phyloP scores from a whole-genome alignment of 1,140 invertebrate genomes.

The Hyles euphorbiae region DNA sequence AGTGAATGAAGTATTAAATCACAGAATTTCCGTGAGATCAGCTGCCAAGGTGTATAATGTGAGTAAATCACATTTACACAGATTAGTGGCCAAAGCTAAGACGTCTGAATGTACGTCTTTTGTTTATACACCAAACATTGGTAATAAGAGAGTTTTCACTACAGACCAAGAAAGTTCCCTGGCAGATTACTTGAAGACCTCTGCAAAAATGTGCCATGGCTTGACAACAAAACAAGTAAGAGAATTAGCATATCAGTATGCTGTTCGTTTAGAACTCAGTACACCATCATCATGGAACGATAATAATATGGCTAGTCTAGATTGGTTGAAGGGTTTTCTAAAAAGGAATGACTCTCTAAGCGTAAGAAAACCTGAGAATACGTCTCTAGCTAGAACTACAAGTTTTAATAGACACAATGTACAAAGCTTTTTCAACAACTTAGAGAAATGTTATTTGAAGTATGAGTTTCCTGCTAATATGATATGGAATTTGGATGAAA shows the following conservation, averaged over 20 bases:
- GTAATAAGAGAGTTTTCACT: slow-evolving; percentile 18
- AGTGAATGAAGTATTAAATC: too few species aligned
- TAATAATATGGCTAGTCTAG: slow-evolving; percentile 19
- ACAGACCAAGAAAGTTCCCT: slow-evolving; percentile 19
- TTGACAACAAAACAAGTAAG: slow-evolving; percentile 21
- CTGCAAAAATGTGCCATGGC: slow-evolving; percentile 21
- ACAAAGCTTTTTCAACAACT: slow-evolving; percentile 16
- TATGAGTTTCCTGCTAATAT: slow-evolving; percentile 4
- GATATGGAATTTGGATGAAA: slow-evolving; percentile 8
- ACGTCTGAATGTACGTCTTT: slow-evolving; percentile 7
- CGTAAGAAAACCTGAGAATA: slow-evolving; percentile 26
- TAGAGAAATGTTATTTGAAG: slow-evolving; percentile 14
- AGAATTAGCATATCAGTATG: slow-evolving; percentile 24
- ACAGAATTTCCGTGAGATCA: slow-evolving; percentile 2
- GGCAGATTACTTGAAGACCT: slow-evolving; percentile 19
- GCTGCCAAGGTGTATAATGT: slow-evolving; percentile 1
- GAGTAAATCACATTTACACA: slow-evolving; percentile 10
- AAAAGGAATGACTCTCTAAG: slow-evolving; percentile 19
- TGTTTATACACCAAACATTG: slow-evolving; percentile 22
- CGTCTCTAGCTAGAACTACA: slow-evolving; percentile 20
- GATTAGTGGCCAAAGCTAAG: slow-evolving; percentile 15
- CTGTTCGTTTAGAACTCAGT: slow-evolving; percentile 18
- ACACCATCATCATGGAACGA: slow-evolving; percentile 15
- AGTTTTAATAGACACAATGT: slow-evolving; percentile 18
- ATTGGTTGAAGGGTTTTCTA: slow-evolving; percentile 20